Evolutionary conservation across 1,140 invertebrate species (phyloP).

Genomic region (Eurytemora carolleeae): DNA sequence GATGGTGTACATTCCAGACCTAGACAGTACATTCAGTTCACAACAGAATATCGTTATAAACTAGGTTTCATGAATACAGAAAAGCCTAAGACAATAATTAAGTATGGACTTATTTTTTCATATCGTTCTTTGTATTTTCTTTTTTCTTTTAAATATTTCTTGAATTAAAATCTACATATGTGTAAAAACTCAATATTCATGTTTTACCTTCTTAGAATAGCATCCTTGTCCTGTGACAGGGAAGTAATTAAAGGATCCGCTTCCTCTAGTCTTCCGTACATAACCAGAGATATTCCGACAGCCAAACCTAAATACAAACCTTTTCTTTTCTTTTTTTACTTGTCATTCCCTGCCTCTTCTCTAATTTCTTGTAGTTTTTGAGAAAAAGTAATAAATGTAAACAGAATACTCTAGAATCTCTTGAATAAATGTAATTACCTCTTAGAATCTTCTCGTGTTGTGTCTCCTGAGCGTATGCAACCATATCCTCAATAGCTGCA

Average conservation of each 20-base stretch:
- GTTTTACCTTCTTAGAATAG: conserved; percentile 23
- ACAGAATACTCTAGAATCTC: no score
- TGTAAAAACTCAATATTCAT: neutral
- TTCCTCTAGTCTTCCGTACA: conserved; percentile 90
- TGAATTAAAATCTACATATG: conserved; percentile 11
- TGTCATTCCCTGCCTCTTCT: no score
- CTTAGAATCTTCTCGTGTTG: conserved; percentile 11
- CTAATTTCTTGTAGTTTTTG: no score
- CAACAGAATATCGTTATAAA: no score
- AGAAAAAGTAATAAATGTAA: no score
- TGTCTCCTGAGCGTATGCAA: conserved; percentile 47
- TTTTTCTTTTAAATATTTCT: neutral
- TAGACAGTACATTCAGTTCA: no score
- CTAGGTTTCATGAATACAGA: no score
- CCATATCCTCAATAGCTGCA: conserved; percentile 82
- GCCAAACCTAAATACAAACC: conserved; percentile 63
- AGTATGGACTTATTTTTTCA: conserved; percentile 50
- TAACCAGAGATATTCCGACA: conserved; percentile 82
- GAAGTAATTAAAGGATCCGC: conserved; percentile 80
- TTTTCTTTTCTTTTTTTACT: no score
- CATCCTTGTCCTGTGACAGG: conserved; percentile 41
- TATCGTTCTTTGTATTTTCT: conserved; percentile 8
- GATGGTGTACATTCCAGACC: conserved; percentile 91
- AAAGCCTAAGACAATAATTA: no score
- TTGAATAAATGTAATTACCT: neutral